These are phyloP conservation scores for Oreotrochilus melanogaster DNA, from an alignment of 2,113 vertebrate genomes.

Conservation along the genomic window DNA sequence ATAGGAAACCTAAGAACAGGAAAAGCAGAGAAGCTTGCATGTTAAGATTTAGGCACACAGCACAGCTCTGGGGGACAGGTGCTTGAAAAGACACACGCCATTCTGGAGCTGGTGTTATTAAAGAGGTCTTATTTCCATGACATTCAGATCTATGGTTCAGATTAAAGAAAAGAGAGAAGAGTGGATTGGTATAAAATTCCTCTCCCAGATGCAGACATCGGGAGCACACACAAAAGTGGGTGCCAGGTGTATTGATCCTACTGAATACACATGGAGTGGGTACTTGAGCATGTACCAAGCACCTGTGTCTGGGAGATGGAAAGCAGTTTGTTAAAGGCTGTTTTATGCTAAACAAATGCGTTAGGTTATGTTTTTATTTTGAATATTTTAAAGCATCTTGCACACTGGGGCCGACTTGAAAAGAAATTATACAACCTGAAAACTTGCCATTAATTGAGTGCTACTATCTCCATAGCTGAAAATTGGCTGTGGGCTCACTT, in stretches of 20 bases:
- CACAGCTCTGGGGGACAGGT: background rate
- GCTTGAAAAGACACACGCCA: background rate
- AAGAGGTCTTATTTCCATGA: background rate
- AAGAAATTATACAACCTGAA: conserved; percentile 5
- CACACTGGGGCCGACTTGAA: background rate
- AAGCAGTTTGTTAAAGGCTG: conserved; percentile 1
- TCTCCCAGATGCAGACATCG: conserved; percentile 29
- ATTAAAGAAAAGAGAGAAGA: background rate
- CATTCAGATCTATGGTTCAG: background rate
- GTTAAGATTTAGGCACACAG: background rate
- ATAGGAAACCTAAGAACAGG: background rate
- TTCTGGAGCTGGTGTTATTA: background rate
- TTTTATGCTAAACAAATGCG: conserved; percentile 49
- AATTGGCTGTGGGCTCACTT: background rate
- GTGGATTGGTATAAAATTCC: conserved; percentile 14
- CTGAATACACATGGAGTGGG: conserved; percentile 31
- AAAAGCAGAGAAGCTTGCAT: background rate
- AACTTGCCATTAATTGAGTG: background rate
- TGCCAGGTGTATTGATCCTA: conserved; percentile 34
- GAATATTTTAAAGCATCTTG: conserved; percentile 46
- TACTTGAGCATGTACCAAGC: conserved; percentile 57
- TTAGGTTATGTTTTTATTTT: conserved; percentile 55
- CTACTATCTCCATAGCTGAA: background rate
- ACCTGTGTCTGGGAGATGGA: conserved; percentile 17
- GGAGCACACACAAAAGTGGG: conserved; percentile 53